These are phyloP conservation scores for Harpagus bidentatus DNA, from an alignment of 2,113 vertebrate species.

Conservation along the genomic window DNA sequence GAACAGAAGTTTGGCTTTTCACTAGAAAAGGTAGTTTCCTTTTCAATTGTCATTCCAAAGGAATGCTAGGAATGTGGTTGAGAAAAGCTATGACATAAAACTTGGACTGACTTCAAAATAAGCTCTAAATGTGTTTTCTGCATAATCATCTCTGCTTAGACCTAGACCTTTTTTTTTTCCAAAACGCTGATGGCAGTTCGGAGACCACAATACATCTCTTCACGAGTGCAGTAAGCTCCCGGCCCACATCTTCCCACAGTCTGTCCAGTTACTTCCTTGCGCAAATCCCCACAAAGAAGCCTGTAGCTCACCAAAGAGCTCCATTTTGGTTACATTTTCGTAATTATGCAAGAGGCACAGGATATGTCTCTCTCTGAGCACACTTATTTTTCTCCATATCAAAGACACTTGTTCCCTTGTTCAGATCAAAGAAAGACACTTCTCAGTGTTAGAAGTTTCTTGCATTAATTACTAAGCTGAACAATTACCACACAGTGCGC, in stretches of 20 bases:
- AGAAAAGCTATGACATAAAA: background rate
- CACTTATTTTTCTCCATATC: background rate
- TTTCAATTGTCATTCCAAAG: background rate
- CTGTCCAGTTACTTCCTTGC: background rate
- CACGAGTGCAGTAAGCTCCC: background rate
- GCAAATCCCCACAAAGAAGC: background rate
- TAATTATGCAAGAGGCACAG: background rate
- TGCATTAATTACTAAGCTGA: background rate
- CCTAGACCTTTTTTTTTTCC: background rate
- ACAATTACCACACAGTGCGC: background rate
- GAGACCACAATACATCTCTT: background rate
- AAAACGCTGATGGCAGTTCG: background rate
- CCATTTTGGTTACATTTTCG: background rate
- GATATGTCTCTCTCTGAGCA: background rate
- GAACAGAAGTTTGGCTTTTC: background rate
- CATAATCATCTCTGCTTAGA: background rate
- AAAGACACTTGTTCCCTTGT: background rate
- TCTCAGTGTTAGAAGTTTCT: background rate
- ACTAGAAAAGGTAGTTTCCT: background rate
- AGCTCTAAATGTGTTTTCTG: conserved; percentile 14
- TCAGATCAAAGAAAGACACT: conserved; percentile 33
- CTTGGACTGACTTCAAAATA: background rate
- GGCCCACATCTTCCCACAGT: background rate
- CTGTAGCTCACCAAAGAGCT: background rate
- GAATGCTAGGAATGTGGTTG: background rate